Conservation (phyloP, 2,888 invertebrate species). For the Diplolepis rosae region DNA sequence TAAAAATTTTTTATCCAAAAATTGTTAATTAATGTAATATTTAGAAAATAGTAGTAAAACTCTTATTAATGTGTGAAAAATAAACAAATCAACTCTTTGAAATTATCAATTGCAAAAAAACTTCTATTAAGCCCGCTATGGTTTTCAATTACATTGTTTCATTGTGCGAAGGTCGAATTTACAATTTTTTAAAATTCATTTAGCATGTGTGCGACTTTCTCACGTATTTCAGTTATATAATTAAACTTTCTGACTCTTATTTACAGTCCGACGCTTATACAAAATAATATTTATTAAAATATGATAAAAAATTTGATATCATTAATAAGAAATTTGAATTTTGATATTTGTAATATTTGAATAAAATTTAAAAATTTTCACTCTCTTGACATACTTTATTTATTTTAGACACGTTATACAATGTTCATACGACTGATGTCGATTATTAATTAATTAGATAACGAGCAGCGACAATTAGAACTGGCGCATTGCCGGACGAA, state of each 20-base stretch:
- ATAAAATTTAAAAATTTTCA: no score
- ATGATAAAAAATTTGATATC: no score
- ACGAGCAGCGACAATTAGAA: conserved; percentile 65
- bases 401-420: neutral
- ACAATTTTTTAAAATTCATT: conserved; percentile 16
- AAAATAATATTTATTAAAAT: no score
- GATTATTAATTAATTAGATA: conserved; percentile 69
- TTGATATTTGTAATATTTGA: no score
- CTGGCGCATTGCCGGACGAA: conserved; percentile 49
- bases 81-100: no score
- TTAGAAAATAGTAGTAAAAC: no score
- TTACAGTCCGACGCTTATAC: neutral
- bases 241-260: neutral
- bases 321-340: no score
- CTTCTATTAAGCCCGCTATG: neutral
- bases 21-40: no score
- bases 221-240: conserved; percentile 6
- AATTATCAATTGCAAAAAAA: neutral
- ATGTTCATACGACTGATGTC: conserved; percentile 43
- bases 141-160: conserved; percentile 2
- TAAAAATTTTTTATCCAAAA: no score
- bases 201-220: neutral
- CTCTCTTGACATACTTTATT: no score
- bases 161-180: conserved; percentile 10
- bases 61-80: no score